phyloP scores from a whole-genome alignment of 64 coral and sea anemone genomes.

The Anthopleura sola region DNA sequence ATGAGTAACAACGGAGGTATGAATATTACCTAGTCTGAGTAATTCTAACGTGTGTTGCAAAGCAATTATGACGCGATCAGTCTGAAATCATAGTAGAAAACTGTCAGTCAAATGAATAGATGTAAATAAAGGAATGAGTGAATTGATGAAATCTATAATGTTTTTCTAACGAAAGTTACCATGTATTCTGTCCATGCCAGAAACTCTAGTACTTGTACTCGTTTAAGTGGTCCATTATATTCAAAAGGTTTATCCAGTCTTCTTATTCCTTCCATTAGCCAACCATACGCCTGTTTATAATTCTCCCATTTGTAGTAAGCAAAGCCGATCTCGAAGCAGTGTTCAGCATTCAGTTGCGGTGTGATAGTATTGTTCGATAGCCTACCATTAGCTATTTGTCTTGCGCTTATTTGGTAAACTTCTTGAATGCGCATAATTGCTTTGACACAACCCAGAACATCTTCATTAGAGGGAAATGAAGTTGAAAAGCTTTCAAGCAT shows the following conservation, averaged over 20 bases:
- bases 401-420: constrained; percentile 74
- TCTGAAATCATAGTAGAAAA: constrained; percentile 18
- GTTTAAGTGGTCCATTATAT: constrained; percentile 62
- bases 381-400: constrained; percentile 52
- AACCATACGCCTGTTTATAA: constrained; percentile 41
- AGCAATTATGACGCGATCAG: constrained; percentile 39
- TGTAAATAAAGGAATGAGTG: neutral
- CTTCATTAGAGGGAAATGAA: constrained; percentile 59
- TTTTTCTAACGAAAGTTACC: constrained; percentile 28
- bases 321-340: constrained; percentile 83
- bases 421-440: constrained; percentile 91
- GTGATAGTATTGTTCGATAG: constrained; percentile 47
- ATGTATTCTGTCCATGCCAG: constrained; percentile 92
- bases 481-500: neutral
- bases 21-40: constrained; percentile 33
- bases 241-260: constrained; percentile 56
- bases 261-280: constrained; percentile 77
- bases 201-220: constrained; percentile 68
- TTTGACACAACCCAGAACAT: constrained; percentile 63
- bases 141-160: neutral
- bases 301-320: constrained; percentile 50
- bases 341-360: constrained; percentile 47
- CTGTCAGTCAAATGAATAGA: neutral
- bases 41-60: constrained; percentile 42
- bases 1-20: no score